Base-by-base conservation (phyloP, 1,140 invertebrate genomes). In the Pseudomyrmex dendroicus region DNA sequence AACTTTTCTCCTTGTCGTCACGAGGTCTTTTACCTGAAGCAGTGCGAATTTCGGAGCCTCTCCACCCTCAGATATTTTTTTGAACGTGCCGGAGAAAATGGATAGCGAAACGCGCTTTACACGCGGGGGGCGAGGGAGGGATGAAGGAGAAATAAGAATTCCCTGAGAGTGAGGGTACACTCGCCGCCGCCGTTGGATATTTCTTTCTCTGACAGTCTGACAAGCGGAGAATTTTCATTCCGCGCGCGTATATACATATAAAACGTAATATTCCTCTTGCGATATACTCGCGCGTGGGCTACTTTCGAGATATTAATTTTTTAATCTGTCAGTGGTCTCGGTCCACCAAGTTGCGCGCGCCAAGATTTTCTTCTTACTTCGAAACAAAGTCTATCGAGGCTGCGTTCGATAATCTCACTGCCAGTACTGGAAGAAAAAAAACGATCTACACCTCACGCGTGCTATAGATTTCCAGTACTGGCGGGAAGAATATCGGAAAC, bases 91-190 rank as follows among this genome's bases (percentile, higher is more conserved):
- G 35, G 17, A 35, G 44, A 46, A 68, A 83, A 83, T 73, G 50
- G 70, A 83, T 83, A 76, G 20, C 46, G 22, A 63, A 66, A 83
- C 50, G 73, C 15, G 0, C 46, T 87, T 87, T 54, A 1, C 35
- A 78, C 20, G n/a, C n/a, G 1, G 4, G 4, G 57, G 4, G 57
- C 0, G 13, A 46, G n/a, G 4, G 35, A 13, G 10, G 15, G 2
- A 13, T n/a, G 7, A 59, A 1, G 9, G 25, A 25, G 57, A 76
- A 86, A 83, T 72, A 86, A 83, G 64, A 86, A 85, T 83, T 86
- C 59, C 59, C n/a, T 17, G 52, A 62, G 56, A 22, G 76, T 9
- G 54, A 48, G 22, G 35, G 13, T 72, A 57, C 44, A n/a, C 66
- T 77, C 12, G 54, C 66, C 57, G 25, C 25, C 44, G 25, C 25